These are phyloP conservation scores for Caradrina kadenii DNA, from an alignment of 2,888 invertebrate genomes.

Conservation along the genomic window DNA sequence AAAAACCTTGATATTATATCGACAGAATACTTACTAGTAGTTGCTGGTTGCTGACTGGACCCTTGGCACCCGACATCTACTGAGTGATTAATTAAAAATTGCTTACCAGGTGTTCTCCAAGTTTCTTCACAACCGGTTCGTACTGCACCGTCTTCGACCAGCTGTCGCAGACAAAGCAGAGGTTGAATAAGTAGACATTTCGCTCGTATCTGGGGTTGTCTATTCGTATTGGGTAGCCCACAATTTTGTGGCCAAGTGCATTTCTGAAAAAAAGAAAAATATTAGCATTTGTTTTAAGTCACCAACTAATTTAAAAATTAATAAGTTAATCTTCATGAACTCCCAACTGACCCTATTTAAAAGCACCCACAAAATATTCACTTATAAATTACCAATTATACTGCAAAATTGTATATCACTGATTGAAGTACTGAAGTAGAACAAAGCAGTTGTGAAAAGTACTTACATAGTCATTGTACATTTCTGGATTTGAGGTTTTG, in stretches of 20 bases:
- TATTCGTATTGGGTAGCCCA: constrained; percentile 98
- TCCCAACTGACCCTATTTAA: no score
- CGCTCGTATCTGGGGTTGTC: constrained; percentile 96
- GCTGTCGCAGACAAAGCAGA: constrained; percentile 98
- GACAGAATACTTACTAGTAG: not conserved
- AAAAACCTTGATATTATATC: no score
- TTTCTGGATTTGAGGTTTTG: constrained; percentile 97
- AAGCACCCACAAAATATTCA: not conserved
- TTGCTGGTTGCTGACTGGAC: not conserved
- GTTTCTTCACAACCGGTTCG: constrained; percentile 98
- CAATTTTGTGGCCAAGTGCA: constrained; percentile 95
- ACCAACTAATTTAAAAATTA: constrained; percentile 3
- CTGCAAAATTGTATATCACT: constrained; percentile 1
- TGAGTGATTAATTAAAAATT: not conserved
- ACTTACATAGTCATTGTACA: constrained; percentile 97
- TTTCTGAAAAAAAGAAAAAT: constrained; percentile 78
- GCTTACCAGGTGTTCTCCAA: constrained; percentile 96
- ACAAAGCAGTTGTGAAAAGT: not conserved
- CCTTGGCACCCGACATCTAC: not conserved
- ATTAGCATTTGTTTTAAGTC: constrained; percentile 4
- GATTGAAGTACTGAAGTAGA: constrained; percentile 5
- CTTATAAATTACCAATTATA: not conserved
- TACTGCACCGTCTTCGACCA: constrained; percentile 97
- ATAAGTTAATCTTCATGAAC: no score
- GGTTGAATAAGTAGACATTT: constrained; percentile 98